Evolutionary conservation across 2,113 vertebrate genomes (phyloP).

Genomic region (Leucopternis melanops): DNA sequence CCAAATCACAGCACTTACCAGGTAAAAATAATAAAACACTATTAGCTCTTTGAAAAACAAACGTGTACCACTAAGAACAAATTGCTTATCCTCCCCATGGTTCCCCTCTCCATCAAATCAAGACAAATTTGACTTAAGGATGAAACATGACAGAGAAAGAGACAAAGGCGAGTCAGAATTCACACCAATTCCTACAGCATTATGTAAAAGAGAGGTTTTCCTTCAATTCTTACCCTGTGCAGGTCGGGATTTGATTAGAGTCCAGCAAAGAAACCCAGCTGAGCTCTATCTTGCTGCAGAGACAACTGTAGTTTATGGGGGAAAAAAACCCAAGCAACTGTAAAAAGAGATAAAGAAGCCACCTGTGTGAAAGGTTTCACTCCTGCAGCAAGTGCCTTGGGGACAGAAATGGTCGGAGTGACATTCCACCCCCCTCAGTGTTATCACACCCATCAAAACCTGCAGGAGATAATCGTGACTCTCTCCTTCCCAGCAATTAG

Average conservation of each 20-base stretch:
- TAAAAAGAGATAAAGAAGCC: background rate
- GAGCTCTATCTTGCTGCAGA: background rate
- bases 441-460: background rate
- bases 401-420: background rate
- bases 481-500: background rate
- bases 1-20: background rate
- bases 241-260: background rate
- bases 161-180: background rate
- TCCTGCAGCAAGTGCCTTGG: background rate
- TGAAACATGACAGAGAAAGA: background rate
- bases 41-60: background rate
- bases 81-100: background rate
- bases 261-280: background rate
- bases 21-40: background rate
- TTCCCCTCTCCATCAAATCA: background rate
- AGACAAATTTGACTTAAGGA: background rate
- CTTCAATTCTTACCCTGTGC: constrained; percentile 55
- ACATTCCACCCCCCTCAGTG: background rate
- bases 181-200: background rate
- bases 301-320: background rate
- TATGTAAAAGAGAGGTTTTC: background rate
- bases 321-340: background rate
- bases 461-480: background rate
- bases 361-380: background rate
- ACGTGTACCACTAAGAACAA: background rate